phyloP scores from a whole-genome alignment of 2,888 invertebrate genomes.

The Habrosyne pyritoides region DNA sequence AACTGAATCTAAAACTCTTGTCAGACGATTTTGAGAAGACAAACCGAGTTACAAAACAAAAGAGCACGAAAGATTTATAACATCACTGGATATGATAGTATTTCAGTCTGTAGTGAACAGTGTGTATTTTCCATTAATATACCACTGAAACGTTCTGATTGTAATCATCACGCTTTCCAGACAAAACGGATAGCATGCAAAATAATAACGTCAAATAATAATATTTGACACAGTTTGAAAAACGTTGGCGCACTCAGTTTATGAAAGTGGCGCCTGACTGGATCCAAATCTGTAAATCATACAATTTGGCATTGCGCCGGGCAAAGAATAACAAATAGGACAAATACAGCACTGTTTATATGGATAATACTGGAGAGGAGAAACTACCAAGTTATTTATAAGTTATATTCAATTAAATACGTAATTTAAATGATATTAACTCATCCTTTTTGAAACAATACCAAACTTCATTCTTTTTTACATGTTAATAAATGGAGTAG shows the following conservation, averaged over 20 bases:
- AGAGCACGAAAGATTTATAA: not conserved
- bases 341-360: constrained; percentile 17
- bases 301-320: constrained; percentile 72
- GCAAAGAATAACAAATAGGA: constrained; percentile 44
- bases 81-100: not conserved
- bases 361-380: not conserved
- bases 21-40: not conserved
- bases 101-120: constrained; percentile 4
- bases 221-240: constrained; percentile 58
- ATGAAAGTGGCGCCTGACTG: constrained; percentile 66
- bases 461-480: no score
- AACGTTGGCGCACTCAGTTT: constrained; percentile 50
- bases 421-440: not conserved
- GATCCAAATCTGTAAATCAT: constrained; percentile 66
- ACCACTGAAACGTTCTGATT: constrained; percentile 28
- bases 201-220: constrained; percentile 45
- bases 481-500: no score
- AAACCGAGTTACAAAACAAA: not conserved
- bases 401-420: not conserved
- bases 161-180: constrained; percentile 22
- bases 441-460: no score
- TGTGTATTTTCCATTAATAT: constrained; percentile 20
- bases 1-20: not conserved
- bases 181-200: constrained; percentile 24
- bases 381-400: not conserved